phyloP scores from a whole-genome alignment of 2,797 vertebrate genomes.

The Sciurus carolinensis region DNA sequence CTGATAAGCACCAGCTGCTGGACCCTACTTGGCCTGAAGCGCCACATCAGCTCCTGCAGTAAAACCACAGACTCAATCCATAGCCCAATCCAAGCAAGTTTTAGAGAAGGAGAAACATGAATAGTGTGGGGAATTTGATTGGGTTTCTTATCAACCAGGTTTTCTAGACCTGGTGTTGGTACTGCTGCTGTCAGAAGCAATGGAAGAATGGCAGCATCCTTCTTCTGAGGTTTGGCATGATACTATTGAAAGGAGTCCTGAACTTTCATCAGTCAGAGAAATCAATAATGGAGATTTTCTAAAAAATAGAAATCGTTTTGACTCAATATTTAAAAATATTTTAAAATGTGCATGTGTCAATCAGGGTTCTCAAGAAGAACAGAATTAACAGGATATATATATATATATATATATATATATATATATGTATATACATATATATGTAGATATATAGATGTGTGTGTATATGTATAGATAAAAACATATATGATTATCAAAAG shows the following conservation, averaged over 20 bases:
- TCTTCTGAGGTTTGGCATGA: constrained; percentile 35
- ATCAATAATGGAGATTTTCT: neutral
- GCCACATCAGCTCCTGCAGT: constrained; percentile 2
- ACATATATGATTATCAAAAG: too few species aligned
- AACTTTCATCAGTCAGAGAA: neutral
- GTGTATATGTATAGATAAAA: too few species aligned
- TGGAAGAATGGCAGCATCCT: neutral
- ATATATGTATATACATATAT: too few species aligned
- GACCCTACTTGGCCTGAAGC: constrained; percentile 21
- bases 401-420: too few species aligned
- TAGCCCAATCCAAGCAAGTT: neutral
- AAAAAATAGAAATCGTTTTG: neutral
- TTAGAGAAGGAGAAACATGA: neutral
- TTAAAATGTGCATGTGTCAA: neutral
- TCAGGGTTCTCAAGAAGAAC: too few species aligned
- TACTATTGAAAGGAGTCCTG: neutral
- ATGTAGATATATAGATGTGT: too few species aligned
- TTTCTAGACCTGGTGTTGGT: neutral
- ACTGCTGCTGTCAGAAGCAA: neutral
- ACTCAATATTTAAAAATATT: neutral
- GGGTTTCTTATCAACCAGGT: neutral
- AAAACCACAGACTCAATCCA: neutral
- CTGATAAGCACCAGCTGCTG: constrained; percentile 81
- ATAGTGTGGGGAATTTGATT: neutral
- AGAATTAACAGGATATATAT: too few species aligned